Percentiles rank a stretch among this genome's conserved stretches.
Evolutionary conservation across 1,140 invertebrate species (phyloP).

Genomic region (Copidosoma floridanum): DNA sequence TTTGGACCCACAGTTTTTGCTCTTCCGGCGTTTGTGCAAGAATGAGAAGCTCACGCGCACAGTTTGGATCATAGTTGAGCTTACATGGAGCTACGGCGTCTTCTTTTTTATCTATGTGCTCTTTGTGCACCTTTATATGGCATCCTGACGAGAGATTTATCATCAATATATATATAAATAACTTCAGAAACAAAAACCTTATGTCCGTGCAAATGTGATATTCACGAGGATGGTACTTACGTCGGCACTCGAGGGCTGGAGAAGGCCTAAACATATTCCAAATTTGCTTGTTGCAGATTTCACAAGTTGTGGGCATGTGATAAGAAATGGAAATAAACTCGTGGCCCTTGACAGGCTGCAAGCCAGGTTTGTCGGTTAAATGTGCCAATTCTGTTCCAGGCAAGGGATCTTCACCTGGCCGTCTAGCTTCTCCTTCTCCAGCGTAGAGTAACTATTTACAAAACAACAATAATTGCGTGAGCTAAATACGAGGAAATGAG

Average conservation of each 20-base stretch:
- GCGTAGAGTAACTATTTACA: constrained; percentile 75
- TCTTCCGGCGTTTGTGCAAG: constrained; percentile 81
- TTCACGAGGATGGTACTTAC: too few species aligned
- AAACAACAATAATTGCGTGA: constrained; percentile 3
- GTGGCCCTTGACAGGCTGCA: constrained; percentile 88
- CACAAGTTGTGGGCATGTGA: constrained; percentile 97
- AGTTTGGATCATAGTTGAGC: constrained; percentile 89
- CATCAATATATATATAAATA: not conserved
- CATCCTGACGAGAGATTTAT: constrained; percentile 68
- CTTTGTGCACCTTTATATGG: constrained; percentile 93
- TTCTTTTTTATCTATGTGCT: constrained; percentile 86
- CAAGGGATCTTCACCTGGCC: constrained; percentile 65
- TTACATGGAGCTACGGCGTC: constrained; percentile 84
- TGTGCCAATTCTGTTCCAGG: constrained; percentile 49
- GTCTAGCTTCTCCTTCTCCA: constrained; percentile 87
- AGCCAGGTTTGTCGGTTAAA: constrained; percentile 71
- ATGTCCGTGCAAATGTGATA: too few species aligned
- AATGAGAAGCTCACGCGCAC: constrained; percentile 87
- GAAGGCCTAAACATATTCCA: constrained; percentile 97
- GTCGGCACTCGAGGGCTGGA: constrained; percentile 91
- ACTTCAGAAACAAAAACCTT: too few species aligned
- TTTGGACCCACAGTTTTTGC: constrained; percentile 89
- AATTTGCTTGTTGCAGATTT: constrained; percentile 93
- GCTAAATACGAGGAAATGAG: not conserved
- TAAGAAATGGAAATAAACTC: constrained; percentile 95